Evolutionary conservation across 2,888 invertebrate genomes (phyloP), one percentile per base, ranked within the genome.

Genomic region (Leptinotarsa peninsularis): DNA sequence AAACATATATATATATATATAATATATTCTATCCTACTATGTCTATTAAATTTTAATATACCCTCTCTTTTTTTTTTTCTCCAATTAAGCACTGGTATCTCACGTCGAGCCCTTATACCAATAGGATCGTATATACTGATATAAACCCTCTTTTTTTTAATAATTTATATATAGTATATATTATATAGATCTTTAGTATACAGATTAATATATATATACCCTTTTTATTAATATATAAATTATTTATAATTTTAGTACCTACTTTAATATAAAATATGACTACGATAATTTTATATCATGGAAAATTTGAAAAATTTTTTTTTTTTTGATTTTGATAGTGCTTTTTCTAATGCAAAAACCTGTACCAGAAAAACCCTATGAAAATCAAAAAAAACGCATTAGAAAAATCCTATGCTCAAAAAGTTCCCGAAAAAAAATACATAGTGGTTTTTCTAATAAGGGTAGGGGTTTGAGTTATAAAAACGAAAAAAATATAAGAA

Each of bases 321-420:
- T 54, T n/a, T 54, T 54, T 54, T 54, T 54, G 0, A 7, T 1
- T 33, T 33, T 33, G 1, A 33, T 33, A 33, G 33, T 0, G 5
- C 0, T 33, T 33, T 7, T 1, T 33, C 33, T 33, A 1, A 1
- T 33, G 1, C 0, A 7, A 1, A 5, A 33, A 33, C 0, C 0
- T 33, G 0, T 7, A 33, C 0, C 33, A 33, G 33, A 33, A 1
- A 27, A 27, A 5, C 5, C 5, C 5, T 1, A 27, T 27, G 27
- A 27, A 27, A 27, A 27, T 5, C 27, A 27, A 27, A 27, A 27
- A 27, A 27, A 27, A 4, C 5, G 1, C 5, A 5, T 27, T 5
- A 27, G 27, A 27, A 27, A 27, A 27, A 27, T 1, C 5, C 27
- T 27, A 27, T 27, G 27, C 23, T 0, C 3, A 23, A 23, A 23